Evolutionary conservation across 2,888 invertebrate genomes (phyloP).

Genomic region (Hyppa rectilinea): DNA sequence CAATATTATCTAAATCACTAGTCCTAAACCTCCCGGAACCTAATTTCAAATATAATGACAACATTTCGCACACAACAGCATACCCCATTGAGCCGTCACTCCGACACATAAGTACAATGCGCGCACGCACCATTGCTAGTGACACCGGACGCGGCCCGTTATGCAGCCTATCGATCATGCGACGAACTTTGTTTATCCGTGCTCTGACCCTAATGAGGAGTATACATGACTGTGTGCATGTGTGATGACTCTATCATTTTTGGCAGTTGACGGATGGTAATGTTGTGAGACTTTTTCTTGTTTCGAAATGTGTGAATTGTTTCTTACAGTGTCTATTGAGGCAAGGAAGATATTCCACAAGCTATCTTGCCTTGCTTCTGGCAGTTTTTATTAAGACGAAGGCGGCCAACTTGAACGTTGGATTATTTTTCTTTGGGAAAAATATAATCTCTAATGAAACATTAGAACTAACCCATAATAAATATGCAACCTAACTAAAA

Average conservation of each 20-base stretch:
- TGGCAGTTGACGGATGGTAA: conserved; percentile 26
- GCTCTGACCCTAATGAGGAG: conserved; percentile 76
- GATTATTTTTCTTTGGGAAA: neutral
- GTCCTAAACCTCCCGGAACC: conserved; percentile 8
- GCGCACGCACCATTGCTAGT: conserved; percentile 52
- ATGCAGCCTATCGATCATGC: conserved; percentile 76
- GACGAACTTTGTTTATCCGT: conserved; percentile 71
- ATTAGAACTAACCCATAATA: no score
- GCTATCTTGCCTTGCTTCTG: neutral
- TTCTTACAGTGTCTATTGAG: neutral
- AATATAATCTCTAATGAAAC: neutral
- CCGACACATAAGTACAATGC: conserved; percentile 57
- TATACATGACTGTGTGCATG: conserved; percentile 46
- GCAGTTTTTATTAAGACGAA: neutral
- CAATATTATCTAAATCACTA: conserved; percentile 10
- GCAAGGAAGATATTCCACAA: neutral
- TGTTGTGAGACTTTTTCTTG: conserved; percentile 12
- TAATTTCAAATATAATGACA: conserved; percentile 34
- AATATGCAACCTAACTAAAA: no score
- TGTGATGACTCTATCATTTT: conserved; percentile 41
- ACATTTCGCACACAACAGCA: conserved; percentile 41
- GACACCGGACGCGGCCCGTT: conserved; percentile 80
- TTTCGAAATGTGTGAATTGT: neutral
- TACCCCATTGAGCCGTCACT: conserved; percentile 57
- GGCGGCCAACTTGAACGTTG: neutral